Evolutionary conservation across 2,888 invertebrate species (phyloP), one percentile per base, ranked within the genome.

Genomic region (Lamellibrachia columna): DNA sequence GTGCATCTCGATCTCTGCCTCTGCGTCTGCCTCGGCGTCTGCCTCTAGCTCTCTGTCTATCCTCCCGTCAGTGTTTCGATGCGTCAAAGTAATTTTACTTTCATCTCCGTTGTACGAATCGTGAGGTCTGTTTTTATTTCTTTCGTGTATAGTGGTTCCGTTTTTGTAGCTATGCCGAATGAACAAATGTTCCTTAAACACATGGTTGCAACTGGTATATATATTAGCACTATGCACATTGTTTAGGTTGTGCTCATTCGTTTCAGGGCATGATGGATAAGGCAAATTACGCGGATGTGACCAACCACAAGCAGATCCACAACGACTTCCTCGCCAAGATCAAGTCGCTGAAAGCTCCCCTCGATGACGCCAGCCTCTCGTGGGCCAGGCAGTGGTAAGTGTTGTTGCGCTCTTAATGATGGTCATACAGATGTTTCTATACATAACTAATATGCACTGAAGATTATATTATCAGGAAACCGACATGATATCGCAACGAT

Each of bases 261-360:
- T 75, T n/a, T 22, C 75, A 75, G 75, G 75, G n/a, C 75, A 75
- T 75, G 75, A 75, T 75, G 75, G 75, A 22, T 6, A n/a, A n/a
- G 75, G 75, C 75, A 11, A 75, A 75, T 0, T 75, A 75, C 75
- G 11, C 15, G 22, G 75, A 75, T 22, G 22, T 22, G 22, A 4
- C 22, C 22, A 75, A 75, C 75, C 75, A 75, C 75, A 75, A 75
- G 75, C 22, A 75, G 75, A 75, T 75, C 75, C 75, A 75, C 75
- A 75, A 75, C 75, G 75, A 2, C 22, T 75, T 75, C 75, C 75
- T 75, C 22, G 75, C 0, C 22, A 75, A 75, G 75, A 75, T 75
- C 75, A 75, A 75, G 75, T 75, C 75, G 75, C 75, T 75, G 75
- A 75, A 75, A 15, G 75, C 75, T 22, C 75, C 75, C 75, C 75